These are phyloP conservation scores for Agrochola macilenta DNA, from an alignment of 2,888 invertebrate species.

Conservation along the genomic window DNA sequence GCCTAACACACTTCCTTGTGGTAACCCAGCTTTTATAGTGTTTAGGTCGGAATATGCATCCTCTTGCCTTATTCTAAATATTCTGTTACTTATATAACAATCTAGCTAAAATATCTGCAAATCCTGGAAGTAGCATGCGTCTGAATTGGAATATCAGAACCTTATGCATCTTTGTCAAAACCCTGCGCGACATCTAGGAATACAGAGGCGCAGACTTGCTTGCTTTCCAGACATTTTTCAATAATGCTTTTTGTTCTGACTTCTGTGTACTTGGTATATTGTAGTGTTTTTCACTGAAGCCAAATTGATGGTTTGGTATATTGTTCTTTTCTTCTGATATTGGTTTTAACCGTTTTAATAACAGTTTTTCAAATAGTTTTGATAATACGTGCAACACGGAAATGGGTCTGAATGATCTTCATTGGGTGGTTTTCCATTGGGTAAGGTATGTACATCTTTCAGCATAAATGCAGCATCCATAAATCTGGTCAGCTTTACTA, in stretches of 20 bases:
- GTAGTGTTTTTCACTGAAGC: not conserved
- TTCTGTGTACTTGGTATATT: not conserved
- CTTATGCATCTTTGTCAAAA: not conserved
- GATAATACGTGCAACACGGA: too few species aligned
- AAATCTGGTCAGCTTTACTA: too few species aligned
- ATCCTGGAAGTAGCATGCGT: not conserved
- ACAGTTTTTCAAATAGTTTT: too few species aligned
- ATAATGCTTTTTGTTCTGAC: not conserved
- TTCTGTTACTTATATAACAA: not conserved
- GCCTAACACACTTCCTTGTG: not conserved
- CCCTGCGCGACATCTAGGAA: not conserved
- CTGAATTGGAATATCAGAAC: not conserved
- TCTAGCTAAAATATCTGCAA: not conserved
- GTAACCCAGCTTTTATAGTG: not conserved
- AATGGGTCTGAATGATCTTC: too few species aligned
- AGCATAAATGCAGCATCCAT: too few species aligned
- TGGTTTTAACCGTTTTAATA: too few species aligned
- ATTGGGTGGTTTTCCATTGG: too few species aligned
- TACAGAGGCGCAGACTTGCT: not conserved
- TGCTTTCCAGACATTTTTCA: not conserved
- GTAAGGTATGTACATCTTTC: too few species aligned
- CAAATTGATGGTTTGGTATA: not conserved
- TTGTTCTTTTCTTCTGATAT: too few species aligned
- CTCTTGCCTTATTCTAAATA: not conserved
- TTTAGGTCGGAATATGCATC: not conserved